phyloP scores from a whole-genome alignment of 2,888 invertebrate species.

The Microctonus brassicae region DNA sequence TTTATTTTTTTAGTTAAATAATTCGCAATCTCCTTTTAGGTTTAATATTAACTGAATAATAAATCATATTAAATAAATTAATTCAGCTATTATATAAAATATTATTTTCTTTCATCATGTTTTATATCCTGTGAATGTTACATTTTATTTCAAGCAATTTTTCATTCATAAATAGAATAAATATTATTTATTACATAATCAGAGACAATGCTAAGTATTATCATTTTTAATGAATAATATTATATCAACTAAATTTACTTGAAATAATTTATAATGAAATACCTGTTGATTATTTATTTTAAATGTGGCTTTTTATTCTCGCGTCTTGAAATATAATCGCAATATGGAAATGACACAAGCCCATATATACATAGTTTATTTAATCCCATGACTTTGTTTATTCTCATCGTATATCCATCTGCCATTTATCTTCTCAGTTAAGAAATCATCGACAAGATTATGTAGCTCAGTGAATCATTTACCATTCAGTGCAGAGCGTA shows the following conservation, averaged over 20 bases:
- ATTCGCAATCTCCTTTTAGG: too few relatives aligned
- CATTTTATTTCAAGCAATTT: too few relatives aligned
- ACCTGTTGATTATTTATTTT: too few relatives aligned
- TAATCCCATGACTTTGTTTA: neutral
- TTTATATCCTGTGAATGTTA: too few relatives aligned
- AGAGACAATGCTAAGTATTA: neutral
- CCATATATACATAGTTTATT: neutral
- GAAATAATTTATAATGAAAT: slow-evolving; percentile 2
- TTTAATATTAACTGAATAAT: too few relatives aligned
- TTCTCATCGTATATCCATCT: neutral
- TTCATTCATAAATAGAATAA: neutral
- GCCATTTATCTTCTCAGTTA: neutral
- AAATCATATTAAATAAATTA: too few relatives aligned
- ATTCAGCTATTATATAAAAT: too few relatives aligned
- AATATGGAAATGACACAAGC: neutral
- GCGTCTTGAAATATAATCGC: neutral
- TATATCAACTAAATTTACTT: neutral
- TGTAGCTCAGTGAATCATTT: neutral
- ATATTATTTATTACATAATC: neutral
- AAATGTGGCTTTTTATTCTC: too few relatives aligned
- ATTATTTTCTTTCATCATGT: too few relatives aligned
- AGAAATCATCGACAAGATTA: neutral
- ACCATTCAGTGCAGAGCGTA: neutral
- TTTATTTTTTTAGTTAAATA: neutral
- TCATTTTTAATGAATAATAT: neutral